Percentiles rank a stretch among this genome's conserved stretches.
Evolutionary conservation across 1,140 invertebrate species (phyloP).

Genomic region (Belonocnema kinseyi): DNA sequence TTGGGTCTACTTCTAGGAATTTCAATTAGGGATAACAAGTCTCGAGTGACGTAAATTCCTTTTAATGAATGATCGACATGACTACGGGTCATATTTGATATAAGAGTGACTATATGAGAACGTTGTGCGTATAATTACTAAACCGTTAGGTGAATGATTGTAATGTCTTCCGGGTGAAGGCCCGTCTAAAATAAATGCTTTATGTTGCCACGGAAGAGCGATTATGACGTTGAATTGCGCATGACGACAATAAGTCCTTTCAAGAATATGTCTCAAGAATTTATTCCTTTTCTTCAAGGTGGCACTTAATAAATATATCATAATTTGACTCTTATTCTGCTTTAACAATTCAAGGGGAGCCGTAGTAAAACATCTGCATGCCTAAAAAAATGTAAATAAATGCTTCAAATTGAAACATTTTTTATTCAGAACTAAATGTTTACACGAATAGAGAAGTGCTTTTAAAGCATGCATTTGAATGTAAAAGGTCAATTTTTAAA

Average conservation of each 20-base stretch:
- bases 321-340: too few relatives aligned
- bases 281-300: not conserved
- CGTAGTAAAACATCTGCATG: too few relatives aligned
- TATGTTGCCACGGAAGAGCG: not conserved
- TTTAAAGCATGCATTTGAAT: too few relatives aligned
- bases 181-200: constrained; percentile 28
- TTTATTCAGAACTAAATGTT: too few relatives aligned
- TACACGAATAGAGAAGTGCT: too few relatives aligned
- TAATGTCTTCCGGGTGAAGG: constrained; percentile 30
- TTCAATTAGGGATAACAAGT: not conserved
- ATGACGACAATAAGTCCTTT: constrained; percentile 5
- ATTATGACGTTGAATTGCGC: constrained; percentile 19
- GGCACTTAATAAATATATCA: too few relatives aligned
- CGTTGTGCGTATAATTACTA: not conserved
- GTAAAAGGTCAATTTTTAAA: too few relatives aligned
- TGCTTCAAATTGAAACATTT: too few relatives aligned
- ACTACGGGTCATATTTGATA: constrained; percentile 3
- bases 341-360: too few relatives aligned
- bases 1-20: not conserved
- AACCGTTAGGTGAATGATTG: constrained; percentile 30
- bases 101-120: not conserved
- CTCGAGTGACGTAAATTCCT: not conserved
- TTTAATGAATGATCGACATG: constrained; percentile 17
- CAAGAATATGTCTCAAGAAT: not conserved
- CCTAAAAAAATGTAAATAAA: too few relatives aligned